Evolutionary conservation across 2,797 vertebrate species (phyloP), one percentile per base, ranked within the genome.

Genomic region (Microctenopoma lineatum): DNA sequence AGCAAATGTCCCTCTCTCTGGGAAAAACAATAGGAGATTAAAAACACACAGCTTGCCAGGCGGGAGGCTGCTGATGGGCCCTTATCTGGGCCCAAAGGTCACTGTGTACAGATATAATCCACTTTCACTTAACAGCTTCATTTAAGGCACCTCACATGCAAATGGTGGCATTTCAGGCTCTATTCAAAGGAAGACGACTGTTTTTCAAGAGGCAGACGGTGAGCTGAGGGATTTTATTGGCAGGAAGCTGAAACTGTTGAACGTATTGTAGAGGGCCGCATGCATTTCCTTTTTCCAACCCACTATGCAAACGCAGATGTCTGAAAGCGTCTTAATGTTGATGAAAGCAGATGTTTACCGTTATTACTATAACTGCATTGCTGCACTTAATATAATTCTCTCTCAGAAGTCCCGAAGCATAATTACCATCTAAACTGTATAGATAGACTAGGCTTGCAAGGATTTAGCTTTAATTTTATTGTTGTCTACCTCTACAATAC

Each of bases 121-220:
- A 91, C 90, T 93, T 92, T 93, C 92, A 91, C 90, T 92, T 91
- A 91, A 91, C 90, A 81, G 89, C 90, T 92, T 93, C 84, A 92
- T 93, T 92, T 88, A 82, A 89, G 69, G 80, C 80, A 81, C 84
- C 86, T 87, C 75, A 1, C 80, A 92, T 90, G 90, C 89, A 92
- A 91, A 92, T 92, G 46, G 59, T 75, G 83, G 66, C 82, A 78
- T 84, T 83, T 79, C 27, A 44, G 55, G 39, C 66, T 70, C 71
- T 13, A 46, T 73, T 86, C 41, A 61, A 56, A 80, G 69, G 73
- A 13, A 16, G 46, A 62, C 42, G 46, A 59, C 65, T 70, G 27
- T 73, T 70, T 73, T 70, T 70, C 53, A 5, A 13, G 50, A 57
- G n/a, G 44, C 38, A 14, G 16, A 47, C 21, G 45, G 25, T 1